These are phyloP conservation scores for Boulengeromyrus knoepffleri DNA, from an alignment of 2,113 vertebrate genomes.

Conservation along the genomic window DNA sequence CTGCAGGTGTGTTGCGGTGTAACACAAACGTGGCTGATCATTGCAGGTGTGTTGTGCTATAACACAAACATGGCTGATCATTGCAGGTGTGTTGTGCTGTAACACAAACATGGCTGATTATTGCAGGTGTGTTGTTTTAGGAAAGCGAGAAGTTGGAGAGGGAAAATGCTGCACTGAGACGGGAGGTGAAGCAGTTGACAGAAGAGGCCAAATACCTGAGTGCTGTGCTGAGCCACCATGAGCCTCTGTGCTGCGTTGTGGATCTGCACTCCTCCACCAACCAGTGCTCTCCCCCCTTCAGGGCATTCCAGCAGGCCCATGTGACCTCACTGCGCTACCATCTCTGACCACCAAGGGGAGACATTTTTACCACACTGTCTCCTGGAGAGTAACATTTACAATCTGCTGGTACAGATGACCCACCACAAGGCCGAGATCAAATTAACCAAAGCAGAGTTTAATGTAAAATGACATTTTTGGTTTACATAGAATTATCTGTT, in stretches of 20 bases:
- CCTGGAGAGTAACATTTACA: neutral
- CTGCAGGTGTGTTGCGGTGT: neutral
- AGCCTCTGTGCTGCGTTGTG: constrained; percentile 76
- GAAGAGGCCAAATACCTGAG: constrained; percentile 89
- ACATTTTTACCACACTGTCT: neutral
- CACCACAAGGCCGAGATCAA: neutral
- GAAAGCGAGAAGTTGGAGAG: constrained; percentile 92
- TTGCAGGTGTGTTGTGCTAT: neutral
- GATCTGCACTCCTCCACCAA: constrained; percentile 63
- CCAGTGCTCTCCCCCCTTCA: constrained; percentile 64
- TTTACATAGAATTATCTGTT: neutral
- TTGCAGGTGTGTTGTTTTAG: constrained; percentile 49
- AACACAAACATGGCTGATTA: neutral
- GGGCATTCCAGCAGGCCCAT: constrained; percentile 73
- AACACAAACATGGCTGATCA: neutral
- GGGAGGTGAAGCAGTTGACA: constrained; percentile 85
- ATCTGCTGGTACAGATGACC: neutral
- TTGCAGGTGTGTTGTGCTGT: neutral
- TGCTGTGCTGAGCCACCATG: constrained; percentile 79
- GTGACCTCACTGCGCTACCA: constrained; percentile 81
- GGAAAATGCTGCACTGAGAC: constrained; percentile 81
- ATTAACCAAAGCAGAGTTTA: neutral
- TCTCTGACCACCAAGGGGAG: constrained; percentile 59
- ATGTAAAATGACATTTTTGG: neutral
- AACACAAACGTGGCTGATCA: neutral